Evolutionary conservation across 2,797 vertebrate genomes (phyloP).

Genomic region (Scolopax bukidnonensis): DNA sequence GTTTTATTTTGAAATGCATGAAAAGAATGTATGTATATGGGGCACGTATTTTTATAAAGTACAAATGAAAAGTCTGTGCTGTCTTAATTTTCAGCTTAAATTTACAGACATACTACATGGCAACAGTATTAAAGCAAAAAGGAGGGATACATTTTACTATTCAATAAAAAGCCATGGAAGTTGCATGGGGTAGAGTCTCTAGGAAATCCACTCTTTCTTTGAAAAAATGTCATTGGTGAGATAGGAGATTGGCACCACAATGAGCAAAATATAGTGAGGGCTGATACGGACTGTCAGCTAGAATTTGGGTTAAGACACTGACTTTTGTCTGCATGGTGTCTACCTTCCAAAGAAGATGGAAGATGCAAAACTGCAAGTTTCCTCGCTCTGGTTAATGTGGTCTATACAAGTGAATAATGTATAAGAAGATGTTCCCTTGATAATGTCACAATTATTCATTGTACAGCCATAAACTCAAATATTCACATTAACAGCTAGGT

Average conservation of each 20-base stretch:
- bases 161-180: conserved; percentile 94
- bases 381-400: conserved; percentile 87
- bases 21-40: background rate
- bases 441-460: conserved; percentile 91
- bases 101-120: conserved; percentile 79
- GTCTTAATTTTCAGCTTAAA: conserved; percentile 86
- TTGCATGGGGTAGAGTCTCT: conserved; percentile 98
- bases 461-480: conserved; percentile 82
- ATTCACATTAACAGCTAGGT: conserved; percentile 82
- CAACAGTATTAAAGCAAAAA: conserved; percentile 84
- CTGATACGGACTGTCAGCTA: conserved; percentile 99
- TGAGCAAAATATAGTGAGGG: conserved; percentile 96
- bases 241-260: conserved; percentile 99
- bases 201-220: conserved; percentile 99
- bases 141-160: conserved; percentile 87
- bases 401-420: conserved; percentile 87
- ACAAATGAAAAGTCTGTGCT: conserved; percentile 82
- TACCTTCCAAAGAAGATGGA: conserved; percentile 93
- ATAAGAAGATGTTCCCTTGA: conserved; percentile 82
- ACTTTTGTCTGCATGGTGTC: conserved; percentile 96
- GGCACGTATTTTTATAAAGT: conserved; percentile 70
- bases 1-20: background rate
- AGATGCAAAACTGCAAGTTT: conserved; percentile 91
- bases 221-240: conserved; percentile 98
- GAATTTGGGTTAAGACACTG: conserved; percentile 99